Conservation (phyloP, 2,888 invertebrate genomes). For the Yponomeuta cagnagella region DNA sequence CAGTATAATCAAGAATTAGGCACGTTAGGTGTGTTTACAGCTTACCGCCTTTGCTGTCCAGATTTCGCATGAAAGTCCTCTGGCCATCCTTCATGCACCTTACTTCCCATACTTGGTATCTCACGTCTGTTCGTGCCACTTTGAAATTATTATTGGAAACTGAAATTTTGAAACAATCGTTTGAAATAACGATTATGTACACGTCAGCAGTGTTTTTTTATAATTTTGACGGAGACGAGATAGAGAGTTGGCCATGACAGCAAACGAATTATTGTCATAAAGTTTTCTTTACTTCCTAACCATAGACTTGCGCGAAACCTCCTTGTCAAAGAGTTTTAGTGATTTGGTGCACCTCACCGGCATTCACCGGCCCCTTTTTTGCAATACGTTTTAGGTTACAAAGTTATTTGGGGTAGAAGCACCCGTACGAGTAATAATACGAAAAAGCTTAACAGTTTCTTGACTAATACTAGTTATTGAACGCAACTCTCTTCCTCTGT, state of each 20-base stretch:
- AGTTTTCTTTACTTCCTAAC: not conserved
- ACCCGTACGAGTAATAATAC: no score
- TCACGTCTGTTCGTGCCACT: constrained; percentile 54
- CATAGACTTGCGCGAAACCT: not conserved
- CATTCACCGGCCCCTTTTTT: no score
- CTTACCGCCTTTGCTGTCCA: constrained; percentile 60
- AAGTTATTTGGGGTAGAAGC: no score
- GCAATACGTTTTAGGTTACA: no score
- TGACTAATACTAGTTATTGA: no score
- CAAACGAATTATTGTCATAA: not conserved
- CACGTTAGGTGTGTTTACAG: not conserved
- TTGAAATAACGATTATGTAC: not conserved
- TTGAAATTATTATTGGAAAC: constrained; percentile 34
- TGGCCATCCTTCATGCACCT: constrained; percentile 61
- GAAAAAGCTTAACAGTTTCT: no score
- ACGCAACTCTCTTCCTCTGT: no score
- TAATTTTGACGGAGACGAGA: not conserved
- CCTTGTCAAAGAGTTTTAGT: no score
- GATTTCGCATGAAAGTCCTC: constrained; percentile 51
- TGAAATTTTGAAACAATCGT: constrained; percentile 28
- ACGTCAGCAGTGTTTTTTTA: constrained; percentile 1
- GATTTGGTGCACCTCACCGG: no score
- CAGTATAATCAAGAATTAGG: no score
- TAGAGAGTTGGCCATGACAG: not conserved
- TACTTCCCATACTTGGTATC: constrained; percentile 64